These are phyloP conservation scores for Microctenopoma lineatum DNA, from an alignment of 2,797 vertebrate species.

Conservation along the genomic window DNA sequence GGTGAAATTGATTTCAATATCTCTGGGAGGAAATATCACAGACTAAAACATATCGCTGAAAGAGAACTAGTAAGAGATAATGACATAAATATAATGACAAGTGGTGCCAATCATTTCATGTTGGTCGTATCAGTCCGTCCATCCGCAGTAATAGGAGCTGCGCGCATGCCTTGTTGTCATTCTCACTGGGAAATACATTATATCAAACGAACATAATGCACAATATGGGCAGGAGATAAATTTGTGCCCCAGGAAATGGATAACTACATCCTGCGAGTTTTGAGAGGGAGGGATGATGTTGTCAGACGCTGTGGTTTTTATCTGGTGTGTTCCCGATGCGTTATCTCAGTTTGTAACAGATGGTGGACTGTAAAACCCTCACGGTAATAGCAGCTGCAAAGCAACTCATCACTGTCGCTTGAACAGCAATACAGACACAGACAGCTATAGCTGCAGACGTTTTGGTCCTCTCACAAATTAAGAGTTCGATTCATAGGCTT, in stretches of 20 bases:
- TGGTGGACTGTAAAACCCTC: slow-evolving; percentile 43
- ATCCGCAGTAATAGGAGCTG: slow-evolving; percentile 43
- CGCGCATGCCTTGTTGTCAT: slow-evolving; percentile 36
- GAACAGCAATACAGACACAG: too few species aligned
- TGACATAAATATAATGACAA: slow-evolving; percentile 49
- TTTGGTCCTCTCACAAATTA: background rate
- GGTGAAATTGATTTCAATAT: slow-evolving; percentile 63
- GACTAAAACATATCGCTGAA: slow-evolving; percentile 47
- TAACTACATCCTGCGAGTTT: slow-evolving; percentile 61
- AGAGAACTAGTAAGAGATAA: slow-evolving; percentile 45
- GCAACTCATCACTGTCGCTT: slow-evolving; percentile 30
- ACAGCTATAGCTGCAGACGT: too few species aligned
- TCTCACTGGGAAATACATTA: slow-evolving; percentile 47
- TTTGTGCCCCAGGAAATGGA: slow-evolving; percentile 61
- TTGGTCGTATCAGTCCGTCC: slow-evolving; percentile 41
- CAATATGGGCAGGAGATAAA: slow-evolving; percentile 53
- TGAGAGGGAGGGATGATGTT: slow-evolving; percentile 36
- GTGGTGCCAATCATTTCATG: slow-evolving; percentile 43
- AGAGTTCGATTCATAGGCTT: too few species aligned
- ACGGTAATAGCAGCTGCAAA: slow-evolving; percentile 29
- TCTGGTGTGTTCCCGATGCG: slow-evolving; percentile 36
- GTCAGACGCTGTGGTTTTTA: slow-evolving; percentile 46
- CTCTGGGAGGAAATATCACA: slow-evolving; percentile 55
- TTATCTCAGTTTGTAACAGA: slow-evolving; percentile 57
- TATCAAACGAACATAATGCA: slow-evolving; percentile 65